Percentiles rank a stretch among this genome's conserved stretches.
Evolutionary conservation across 2,888 invertebrate species (phyloP).

Genomic region (Limnephilus auricula): DNA sequence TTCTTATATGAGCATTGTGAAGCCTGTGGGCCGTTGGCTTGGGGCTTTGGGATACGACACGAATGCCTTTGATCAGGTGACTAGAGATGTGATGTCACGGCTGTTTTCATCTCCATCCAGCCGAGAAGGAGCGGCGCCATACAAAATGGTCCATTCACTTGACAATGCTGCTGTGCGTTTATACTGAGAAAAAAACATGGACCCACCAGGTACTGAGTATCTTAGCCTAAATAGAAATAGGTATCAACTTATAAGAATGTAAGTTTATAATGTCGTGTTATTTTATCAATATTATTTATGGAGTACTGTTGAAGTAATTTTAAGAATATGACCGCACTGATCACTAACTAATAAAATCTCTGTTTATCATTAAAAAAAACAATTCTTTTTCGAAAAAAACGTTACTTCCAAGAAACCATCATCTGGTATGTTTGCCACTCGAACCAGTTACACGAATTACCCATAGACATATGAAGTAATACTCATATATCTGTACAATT

Average conservation of each 20-base stretch:
- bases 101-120: constrained; percentile 46
- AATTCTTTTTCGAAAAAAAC: neutral
- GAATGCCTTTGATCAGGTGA: constrained; percentile 16
- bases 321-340: no score
- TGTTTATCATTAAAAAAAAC: neutral
- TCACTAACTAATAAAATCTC: no score
- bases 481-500: no score
- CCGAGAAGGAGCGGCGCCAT: constrained; percentile 45
- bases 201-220: neutral
- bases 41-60: neutral
- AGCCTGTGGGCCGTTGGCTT: neutral
- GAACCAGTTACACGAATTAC: neutral
- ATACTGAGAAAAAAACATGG: neutral
- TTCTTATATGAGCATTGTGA: neutral
- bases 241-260: neutral
- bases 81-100: constrained; percentile 49
- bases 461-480: no score
- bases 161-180: constrained; percentile 11
- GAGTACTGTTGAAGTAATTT: no score
- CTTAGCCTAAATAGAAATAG: neutral
- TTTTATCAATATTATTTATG: no score
- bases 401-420: neutral
- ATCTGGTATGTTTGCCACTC: neutral
- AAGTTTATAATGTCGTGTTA: no score
- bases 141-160: no score